Evolutionary conservation across 2,888 invertebrate species (phyloP), one percentile per base, ranked within the genome.

Genomic region (Sylvicola cinctus): DNA sequence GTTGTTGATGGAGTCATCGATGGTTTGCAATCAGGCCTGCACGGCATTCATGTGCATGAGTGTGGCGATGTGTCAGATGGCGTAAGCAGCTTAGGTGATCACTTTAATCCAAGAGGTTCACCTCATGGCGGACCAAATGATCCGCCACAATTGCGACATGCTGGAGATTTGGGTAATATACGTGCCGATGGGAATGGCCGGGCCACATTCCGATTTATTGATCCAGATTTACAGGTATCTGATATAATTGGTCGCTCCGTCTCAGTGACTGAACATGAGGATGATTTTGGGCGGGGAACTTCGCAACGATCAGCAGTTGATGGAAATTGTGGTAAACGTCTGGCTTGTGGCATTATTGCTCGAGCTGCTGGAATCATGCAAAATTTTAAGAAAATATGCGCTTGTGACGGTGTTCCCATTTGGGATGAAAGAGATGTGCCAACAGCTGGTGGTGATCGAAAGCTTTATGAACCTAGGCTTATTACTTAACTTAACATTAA

Each of bases 281-380:
- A 76, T 43, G 74, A 75, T 47, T 47, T 70, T 3, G 76, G 76
- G 0, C 49, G 46, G 34, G 71, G 72, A 1, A 31, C 45, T 3
- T 53, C 51, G 8, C 48, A 58, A 1, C 46, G 46, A 2, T 76
- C 76, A 2, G 60, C 58, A 32, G 44, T 68, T 4, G 63, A 76
- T 48, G 76, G 76, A 3, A 66, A 73, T 44, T 64, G 68, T 30
- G 76, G 75, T 0, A 51, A 34, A 54, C 80, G 81, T 37, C 52
- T 84, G 32, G 76, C 77, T 0, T 88, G 85, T 53, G 90, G 88
- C 0, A 73, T 90, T 8, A 84, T 90, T 43, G 88, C 88, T 0
- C 66, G 88, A 23, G 81, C 88, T 0, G 80, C 90, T 0, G 85
- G 87, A 1, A 60, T 90, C 7, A 77, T 84, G 49, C 70, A 85